Evolutionary conservation across 2,113 vertebrate species (phyloP), one percentile per base, ranked within the genome.

Genomic region (Saguinus imperator): DNA sequence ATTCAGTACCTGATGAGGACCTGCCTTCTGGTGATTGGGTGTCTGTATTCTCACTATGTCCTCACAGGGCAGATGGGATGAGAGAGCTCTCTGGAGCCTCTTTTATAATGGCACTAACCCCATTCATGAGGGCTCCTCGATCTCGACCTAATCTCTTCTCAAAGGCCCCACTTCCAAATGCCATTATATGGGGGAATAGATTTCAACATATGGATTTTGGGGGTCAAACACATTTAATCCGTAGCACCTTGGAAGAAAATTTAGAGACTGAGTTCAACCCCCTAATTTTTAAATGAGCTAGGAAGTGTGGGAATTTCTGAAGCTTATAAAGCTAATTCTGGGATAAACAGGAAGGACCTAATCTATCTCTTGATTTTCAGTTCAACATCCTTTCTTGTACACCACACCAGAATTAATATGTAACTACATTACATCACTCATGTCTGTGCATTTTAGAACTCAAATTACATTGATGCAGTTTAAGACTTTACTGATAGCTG

Each of bases 311-410:
- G 29, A 68, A 43, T 94, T 80, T 68, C 7, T 9, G 6, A 82
- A 52, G 11, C 12, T 82, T 92, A 81, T 52, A 82, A 87, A 88
- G 3, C 25, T 86, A 81, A 88, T 82, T 70, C 37, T 58, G 57
- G 17, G 14, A 68, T 21, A 90, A 80, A 68, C 14, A 87, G 12
- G 8, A 18, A 84, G 10, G 8, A 11, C 13, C 29, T 95, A 87
- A 94, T 91, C 55, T 40, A 77, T 77, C 61, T 94, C 72, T 84
- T 52, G 32, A 89, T 93, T 86, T 94, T 93, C 11, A 29, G 29
- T 87, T 95, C 93, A 86, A 7, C 23, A 50, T 91, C 83, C 23
- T 80, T 95, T 89, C 21, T 87, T 75, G 8, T 64, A 87, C 9
- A 79, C 40, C 14, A 64, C 37, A 80, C 17, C 9, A 95, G 83